A percentile compares a stretch with the other conserved stretches of the same genome.
Conservation (phyloP, 1,140 invertebrate species). For the Pomacea maculata region DNA sequence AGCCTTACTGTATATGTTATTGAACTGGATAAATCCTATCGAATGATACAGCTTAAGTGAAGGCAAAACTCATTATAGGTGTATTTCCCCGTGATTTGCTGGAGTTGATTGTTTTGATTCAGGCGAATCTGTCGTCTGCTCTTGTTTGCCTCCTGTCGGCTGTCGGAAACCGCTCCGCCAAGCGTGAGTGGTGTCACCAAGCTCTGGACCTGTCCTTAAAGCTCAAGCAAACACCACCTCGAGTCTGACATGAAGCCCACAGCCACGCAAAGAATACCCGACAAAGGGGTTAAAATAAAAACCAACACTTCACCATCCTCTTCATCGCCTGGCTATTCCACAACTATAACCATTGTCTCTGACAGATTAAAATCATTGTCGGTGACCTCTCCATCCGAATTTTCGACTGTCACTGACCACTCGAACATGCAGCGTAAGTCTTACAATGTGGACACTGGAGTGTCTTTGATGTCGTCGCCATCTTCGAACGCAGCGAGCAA, state of each 20-base stretch:
- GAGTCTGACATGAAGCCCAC: slow-evolving; percentile 5
- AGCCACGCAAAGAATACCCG: slow-evolving; percentile 6
- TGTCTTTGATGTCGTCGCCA: neutral
- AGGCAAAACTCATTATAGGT: no score
- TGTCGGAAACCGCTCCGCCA: no score
- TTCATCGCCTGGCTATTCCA: neutral
- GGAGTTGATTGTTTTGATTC: no score
- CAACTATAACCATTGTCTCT: slow-evolving; percentile 1
- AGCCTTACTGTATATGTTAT: no score
- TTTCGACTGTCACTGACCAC: neutral
- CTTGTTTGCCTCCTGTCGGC: no score
- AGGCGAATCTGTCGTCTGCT: no score
- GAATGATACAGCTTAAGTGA: no score
- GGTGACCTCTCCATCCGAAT: neutral
- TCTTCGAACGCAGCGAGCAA: neutral
- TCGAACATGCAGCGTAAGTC: neutral
- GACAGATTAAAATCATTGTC: slow-evolving; percentile 5
- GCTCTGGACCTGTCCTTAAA: no score
- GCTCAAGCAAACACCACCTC: slow-evolving; percentile 4
- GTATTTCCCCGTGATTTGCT: no score
- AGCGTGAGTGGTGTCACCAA: no score
- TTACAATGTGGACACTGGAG: neutral
- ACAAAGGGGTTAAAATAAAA: slow-evolving; percentile 8
- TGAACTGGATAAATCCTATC: no score
- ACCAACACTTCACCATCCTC: neutral